Evolutionary conservation across 2,888 invertebrate species (phyloP), one percentile per base, ranked within the genome.

Genomic region (Teleiodes luculella): DNA sequence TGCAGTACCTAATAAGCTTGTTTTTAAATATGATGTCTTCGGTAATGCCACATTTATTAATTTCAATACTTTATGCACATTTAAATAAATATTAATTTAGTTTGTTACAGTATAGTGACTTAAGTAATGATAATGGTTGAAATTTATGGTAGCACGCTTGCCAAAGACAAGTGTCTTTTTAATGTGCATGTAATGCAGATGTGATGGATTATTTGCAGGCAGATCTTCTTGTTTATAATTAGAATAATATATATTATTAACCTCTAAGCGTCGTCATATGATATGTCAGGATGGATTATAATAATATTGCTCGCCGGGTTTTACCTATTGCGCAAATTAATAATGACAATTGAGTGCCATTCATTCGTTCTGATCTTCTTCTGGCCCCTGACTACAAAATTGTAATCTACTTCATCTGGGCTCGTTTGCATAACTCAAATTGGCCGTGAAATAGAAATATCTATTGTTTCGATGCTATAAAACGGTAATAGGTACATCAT

Each of bases 131-230:
- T 47, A 28, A 47, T 45, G 13, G 37, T 16, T 20, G 18, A 10
- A 39, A 51, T 39, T 41, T 51, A 51, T 41, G n/a, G 39, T n/a
- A 11, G 10, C 6, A n/a, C 16, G 30, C 24, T n/a, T 51, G 51
- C 51, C 51, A 51, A 51, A 39, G 13, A 41, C n/a, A 16, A 31
- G 30, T 30, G 14, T 41, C 18, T 11, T 30, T 18, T 11, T 47
- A 47, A 47, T 33, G 47, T 33, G 47, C 41, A 41, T 41, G 20
- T 41, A 20, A 41, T 18, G 20, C 24, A 20, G 10, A n/a, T 20
- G n/a, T 35, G n/a, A 46, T 46, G 16, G 35, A 48, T 18, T 33
- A 33, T 14, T 3, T 41, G 18, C 41, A 41, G 41, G 18, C 18
- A 11, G 20, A 18, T 3, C n/a, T 11, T 20, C 20, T 2, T 41